These are phyloP conservation scores for Abramis brama DNA, from an alignment of 2,113 vertebrate genomes.

Conservation along the genomic window DNA sequence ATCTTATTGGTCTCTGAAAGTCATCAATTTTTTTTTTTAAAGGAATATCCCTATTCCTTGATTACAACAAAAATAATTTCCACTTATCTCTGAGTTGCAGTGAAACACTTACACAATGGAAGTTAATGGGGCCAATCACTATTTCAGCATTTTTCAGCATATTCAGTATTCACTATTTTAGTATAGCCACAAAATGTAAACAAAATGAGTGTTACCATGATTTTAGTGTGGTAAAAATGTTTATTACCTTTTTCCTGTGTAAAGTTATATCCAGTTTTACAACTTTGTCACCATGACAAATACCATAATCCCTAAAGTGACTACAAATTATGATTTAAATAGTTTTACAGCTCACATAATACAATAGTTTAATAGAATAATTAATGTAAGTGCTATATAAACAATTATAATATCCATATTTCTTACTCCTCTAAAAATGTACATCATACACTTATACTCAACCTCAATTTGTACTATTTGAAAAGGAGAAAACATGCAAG, in stretches of 20 bases:
- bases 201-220: background rate
- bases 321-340: background rate
- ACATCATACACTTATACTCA: background rate
- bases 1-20: background rate
- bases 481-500: background rate
- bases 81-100: too few species aligned
- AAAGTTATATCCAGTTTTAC: background rate
- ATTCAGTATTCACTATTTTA: background rate
- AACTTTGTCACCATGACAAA: background rate
- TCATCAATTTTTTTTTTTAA: too few species aligned
- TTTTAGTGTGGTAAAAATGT: background rate
- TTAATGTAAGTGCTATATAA: background rate
- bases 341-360: background rate
- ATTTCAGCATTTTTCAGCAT: background rate
- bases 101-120: background rate
- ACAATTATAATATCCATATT: background rate
- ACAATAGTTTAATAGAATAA: background rate
- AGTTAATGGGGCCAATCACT: background rate
- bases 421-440: background rate
- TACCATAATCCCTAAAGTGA: background rate
- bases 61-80: too few species aligned
- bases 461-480: background rate
- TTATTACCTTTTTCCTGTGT: too few species aligned
- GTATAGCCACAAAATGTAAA: background rate
- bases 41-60: background rate